These are phyloP conservation scores for Bombylius major DNA, from an alignment of 2,888 invertebrate species.

Conservation along the genomic window DNA sequence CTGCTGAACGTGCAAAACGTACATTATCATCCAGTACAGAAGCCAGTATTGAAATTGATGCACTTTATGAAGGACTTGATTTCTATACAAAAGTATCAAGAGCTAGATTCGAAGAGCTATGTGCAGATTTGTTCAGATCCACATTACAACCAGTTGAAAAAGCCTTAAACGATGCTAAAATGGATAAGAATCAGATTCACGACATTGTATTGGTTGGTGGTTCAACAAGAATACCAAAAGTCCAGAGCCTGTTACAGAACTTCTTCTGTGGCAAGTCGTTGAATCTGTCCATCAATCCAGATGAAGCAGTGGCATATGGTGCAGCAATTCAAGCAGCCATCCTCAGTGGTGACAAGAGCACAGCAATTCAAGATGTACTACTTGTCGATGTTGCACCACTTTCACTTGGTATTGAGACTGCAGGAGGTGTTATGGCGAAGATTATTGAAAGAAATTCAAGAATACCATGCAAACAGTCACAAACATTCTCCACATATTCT, in stretches of 20 bases:
- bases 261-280: conserved; percentile 62
- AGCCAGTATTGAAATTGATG: conserved; percentile 62
- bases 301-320: conserved; percentile 70
- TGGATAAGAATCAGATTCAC: conserved; percentile 62
- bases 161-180: conserved; percentile 61
- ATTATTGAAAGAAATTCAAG: conserved; percentile 58
- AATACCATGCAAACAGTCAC: conserved; percentile 59
- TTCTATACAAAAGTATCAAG: conserved; percentile 59
- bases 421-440: conserved; percentile 69
- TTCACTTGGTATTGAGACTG: conserved; percentile 65
- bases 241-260: conserved; percentile 59
- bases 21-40: conserved; percentile 66
- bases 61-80: conserved; percentile 59
- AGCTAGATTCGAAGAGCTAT: conserved; percentile 64
- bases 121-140: conserved; percentile 55
- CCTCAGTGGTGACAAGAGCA: conserved; percentile 53
- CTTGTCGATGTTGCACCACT: conserved; percentile 56
- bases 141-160: conserved; percentile 69
- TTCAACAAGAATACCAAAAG: conserved; percentile 67
- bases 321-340: conserved; percentile 65
- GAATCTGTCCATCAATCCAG: conserved; percentile 65
- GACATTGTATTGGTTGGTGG: conserved; percentile 75
- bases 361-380: conserved; percentile 60
- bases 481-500: conserved; percentile 65
- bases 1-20: conserved; percentile 65